Percentiles rank a stretch among this genome's conserved stretches.
Evolutionary conservation across 2,888 invertebrate genomes (phyloP).

Genomic region (Microctonus hyperodae): DNA sequence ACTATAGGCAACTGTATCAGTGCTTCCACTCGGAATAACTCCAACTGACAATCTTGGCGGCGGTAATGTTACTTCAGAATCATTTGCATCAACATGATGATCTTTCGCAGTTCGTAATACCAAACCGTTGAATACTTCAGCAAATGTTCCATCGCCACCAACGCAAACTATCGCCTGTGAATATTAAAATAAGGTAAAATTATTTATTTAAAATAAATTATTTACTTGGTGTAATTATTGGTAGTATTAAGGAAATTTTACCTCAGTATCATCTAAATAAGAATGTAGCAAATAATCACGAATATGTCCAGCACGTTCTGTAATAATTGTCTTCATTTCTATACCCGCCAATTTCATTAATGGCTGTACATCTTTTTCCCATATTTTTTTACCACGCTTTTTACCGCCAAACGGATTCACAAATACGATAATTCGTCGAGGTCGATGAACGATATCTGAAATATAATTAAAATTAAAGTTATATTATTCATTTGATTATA

Average conservation of each 20-base stretch:
- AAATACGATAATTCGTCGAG: slow-evolving; percentile 77
- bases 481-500: not conserved
- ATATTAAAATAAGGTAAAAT: slow-evolving; percentile 42
- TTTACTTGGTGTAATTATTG: not conserved
- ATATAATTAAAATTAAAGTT: not conserved
- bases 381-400: slow-evolving; percentile 75
- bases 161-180: slow-evolving; percentile 79
- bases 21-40: slow-evolving; percentile 79
- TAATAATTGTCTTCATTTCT: slow-evolving; percentile 72
- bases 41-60: slow-evolving; percentile 68
- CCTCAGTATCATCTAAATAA: slow-evolving; percentile 65
- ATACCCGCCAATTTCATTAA: slow-evolving; percentile 72
- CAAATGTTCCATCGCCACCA: slow-evolving; percentile 88
- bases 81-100: slow-evolving; percentile 66
- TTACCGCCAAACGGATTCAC: slow-evolving; percentile 87
- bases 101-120: slow-evolving; percentile 68
- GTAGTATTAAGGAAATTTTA: slow-evolving; percentile 37
- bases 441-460: slow-evolving; percentile 68
- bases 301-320: slow-evolving; percentile 80
- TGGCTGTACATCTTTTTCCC: slow-evolving; percentile 75
- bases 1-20: slow-evolving; percentile 81
- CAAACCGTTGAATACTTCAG: slow-evolving; percentile 81
- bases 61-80: slow-evolving; percentile 65
- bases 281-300: slow-evolving; percentile 71
- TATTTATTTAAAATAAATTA: not conserved